Conservation (phyloP, 2,888 invertebrate genomes). For the Neria commutata region DNA sequence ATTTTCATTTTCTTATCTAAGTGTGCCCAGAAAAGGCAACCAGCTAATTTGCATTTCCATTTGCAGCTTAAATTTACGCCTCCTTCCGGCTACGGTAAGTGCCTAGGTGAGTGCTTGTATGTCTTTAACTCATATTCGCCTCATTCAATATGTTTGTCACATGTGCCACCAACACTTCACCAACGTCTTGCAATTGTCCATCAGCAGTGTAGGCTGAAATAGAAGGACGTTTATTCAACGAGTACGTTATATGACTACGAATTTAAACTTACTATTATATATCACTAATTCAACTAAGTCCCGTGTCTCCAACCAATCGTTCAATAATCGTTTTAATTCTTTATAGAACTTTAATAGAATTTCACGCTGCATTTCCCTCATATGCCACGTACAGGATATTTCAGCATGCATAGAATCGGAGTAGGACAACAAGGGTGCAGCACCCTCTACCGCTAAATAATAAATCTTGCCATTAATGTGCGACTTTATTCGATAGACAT, state of each 20-base stretch:
- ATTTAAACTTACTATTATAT: conserved; percentile 44
- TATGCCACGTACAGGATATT: conserved; percentile 45
- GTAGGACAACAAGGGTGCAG: conserved; percentile 55
- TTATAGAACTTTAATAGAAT: conserved; percentile 51
- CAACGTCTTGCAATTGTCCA: conserved; percentile 44
- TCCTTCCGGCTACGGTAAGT: too few species aligned
- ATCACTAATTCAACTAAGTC: conserved; percentile 45
- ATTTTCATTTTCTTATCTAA: too few species aligned
- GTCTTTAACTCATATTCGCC: too few species aligned
- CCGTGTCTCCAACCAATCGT: conserved; percentile 48
- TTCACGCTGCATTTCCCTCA: conserved; percentile 51
- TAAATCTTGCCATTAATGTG: conserved; percentile 42
- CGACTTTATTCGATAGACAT: conserved; percentile 46
- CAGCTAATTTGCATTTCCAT: too few species aligned
- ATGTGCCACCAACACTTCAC: conserved; percentile 36
- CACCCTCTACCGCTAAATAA: conserved; percentile 54
- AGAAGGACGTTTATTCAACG: not conserved
- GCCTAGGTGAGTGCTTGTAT: too few species aligned
- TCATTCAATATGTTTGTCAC: conserved; percentile 29
- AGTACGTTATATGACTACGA: not conserved
- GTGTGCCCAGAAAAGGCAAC: too few species aligned
- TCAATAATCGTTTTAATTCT: conserved; percentile 42
- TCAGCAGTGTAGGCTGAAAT: conserved; percentile 39
- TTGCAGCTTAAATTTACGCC: too few species aligned
- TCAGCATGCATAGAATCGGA: conserved; percentile 45